Base-by-base conservation (phyloP, 2,113 vertebrate genomes). In the Hyperopisus bebe region DNA sequence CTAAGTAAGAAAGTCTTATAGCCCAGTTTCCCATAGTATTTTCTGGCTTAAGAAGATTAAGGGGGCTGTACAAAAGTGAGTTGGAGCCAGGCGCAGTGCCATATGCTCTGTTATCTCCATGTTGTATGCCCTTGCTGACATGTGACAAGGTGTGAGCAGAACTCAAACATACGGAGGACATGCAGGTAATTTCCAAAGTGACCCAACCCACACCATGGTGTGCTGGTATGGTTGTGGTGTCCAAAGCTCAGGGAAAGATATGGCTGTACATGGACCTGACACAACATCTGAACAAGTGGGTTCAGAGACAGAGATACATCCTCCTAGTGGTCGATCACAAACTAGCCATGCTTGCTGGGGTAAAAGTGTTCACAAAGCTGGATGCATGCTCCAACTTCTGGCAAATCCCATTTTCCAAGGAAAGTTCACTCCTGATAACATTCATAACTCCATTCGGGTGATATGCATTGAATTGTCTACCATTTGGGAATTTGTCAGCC, bases 361-460 rank as follows among this genome's bases (percentile, higher is more conserved):
- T 88, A 39, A 92, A 53, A 21, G 48, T 91, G n/a, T 91, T 90
- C 62, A 84, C 91, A 21, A 90, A 92, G 24, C 46, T 90, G 10
- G 90, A 91, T 24, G 83, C 66, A 2, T 82, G 51, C 8, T 90
- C 89, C 7, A 51, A 89, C 21, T 91, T 91, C 51, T 89, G 90
- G 87, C 89, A 91, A 27, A 48, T 91, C 3, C 90, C 88, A 10
- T 58, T 91, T 42, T 17, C 62, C 15, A 5, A 74, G 51, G 89
- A 90, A 15, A 62, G 50, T 3, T 21, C 21, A 5, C 70, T 90
- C 6, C 70, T 77, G 15, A 92, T 74, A 51, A 90, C 82, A 24
- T 90, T 89, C 27, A 91, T 91, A 24, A 90, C 84, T 7, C 90
- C 88, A 62, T 89, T 84, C 39, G 44, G 90, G 3, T 19, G 87